Conservation (phyloP, 2,888 invertebrate species). For the Epistrophe grossulariae region DNA sequence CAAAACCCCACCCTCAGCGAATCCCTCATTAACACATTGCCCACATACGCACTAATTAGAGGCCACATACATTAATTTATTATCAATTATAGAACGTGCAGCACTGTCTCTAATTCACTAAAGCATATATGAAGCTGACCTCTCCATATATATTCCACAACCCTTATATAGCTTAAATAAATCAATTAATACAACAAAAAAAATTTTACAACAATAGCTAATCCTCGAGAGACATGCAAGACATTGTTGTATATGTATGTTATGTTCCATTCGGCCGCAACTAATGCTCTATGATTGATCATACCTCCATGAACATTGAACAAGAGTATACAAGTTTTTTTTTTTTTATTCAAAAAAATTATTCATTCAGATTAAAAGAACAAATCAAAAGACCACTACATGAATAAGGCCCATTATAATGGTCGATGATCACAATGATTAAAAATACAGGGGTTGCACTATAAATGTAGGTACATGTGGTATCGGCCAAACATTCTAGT, state of each 20-base stretch:
- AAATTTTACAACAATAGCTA: conserved; percentile 15
- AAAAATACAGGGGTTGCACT: conserved; percentile 47
- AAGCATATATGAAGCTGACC: too few relatives aligned
- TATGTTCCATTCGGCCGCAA: conserved; percentile 10
- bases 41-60: conserved; percentile 72
- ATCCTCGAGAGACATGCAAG: conserved; percentile 12
- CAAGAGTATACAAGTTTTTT: conserved; percentile 22
- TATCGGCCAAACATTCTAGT: background rate
- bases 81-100: conserved; percentile 60
- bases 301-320: conserved; percentile 56
- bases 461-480: background rate
- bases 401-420: background rate
- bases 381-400: background rate
- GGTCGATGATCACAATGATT: conserved; percentile 27
- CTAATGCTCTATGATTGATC: conserved; percentile 73
- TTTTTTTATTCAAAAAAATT: background rate
- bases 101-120: conserved; percentile 24
- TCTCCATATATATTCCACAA: conserved; percentile 28
- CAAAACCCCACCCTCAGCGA: conserved; percentile 15
- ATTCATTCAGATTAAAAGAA: conserved; percentile 66
- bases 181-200: conserved; percentile 12
- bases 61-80: conserved; percentile 63
- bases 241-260: background rate
- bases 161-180: conserved; percentile 54
- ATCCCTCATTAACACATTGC: conserved; percentile 71